phyloP scores from a whole-genome alignment of 2,113 vertebrate species.

The Lycaon pictus region DNA sequence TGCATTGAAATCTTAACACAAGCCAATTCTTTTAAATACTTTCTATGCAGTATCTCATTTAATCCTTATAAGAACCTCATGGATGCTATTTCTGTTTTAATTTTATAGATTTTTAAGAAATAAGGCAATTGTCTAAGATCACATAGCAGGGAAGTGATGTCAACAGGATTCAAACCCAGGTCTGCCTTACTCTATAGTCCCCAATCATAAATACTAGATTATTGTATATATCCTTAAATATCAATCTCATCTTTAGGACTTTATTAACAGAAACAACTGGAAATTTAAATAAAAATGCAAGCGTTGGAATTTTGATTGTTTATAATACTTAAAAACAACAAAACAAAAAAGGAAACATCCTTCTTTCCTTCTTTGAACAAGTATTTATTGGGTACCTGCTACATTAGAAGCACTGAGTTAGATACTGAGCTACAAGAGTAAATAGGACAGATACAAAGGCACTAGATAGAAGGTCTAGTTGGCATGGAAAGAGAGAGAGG shows the following conservation, averaged over 20 bases:
- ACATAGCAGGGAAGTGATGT: neutral
- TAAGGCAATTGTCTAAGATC: constrained; percentile 9
- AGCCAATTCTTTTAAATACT: constrained; percentile 13
- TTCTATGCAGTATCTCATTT: neutral
- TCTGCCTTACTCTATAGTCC: neutral
- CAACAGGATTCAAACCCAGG: neutral
- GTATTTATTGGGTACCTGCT: neutral
- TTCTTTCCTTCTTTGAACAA: constrained; percentile 37
- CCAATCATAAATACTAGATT: neutral
- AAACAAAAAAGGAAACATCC: neutral
- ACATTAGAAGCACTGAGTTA: neutral
- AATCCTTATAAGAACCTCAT: neutral
- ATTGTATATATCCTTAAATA: neutral
- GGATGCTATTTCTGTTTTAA: constrained; percentile 5
- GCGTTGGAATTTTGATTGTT: neutral
- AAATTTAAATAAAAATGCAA: constrained; percentile 52
- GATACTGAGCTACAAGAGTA: neutral
- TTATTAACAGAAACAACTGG: constrained; percentile 36
- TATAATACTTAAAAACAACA: constrained; percentile 23
- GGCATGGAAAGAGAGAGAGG: neutral
- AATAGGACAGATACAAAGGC: neutral
- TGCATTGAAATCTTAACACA: neutral
- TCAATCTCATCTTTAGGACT: neutral
- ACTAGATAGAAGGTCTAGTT: neutral
- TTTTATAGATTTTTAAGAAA: constrained; percentile 31